A percentile compares a stretch with the other conserved stretches of the same genome.
These are phyloP conservation scores for Lophotriccus pileatus DNA, from an alignment of 2,797 vertebrate genomes.

Conservation along the genomic window DNA sequence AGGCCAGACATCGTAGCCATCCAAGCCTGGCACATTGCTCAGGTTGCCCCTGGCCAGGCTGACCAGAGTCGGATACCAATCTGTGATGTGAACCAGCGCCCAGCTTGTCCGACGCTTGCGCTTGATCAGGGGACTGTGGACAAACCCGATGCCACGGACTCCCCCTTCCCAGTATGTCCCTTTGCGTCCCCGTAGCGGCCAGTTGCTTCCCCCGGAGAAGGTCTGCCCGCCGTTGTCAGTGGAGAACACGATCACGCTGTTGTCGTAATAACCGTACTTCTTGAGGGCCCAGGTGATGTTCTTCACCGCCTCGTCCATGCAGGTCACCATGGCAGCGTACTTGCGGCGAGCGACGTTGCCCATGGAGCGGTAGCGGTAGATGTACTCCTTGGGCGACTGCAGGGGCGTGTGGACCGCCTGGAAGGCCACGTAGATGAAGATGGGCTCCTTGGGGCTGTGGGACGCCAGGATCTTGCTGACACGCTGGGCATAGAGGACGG, in stretches of 20 bases:
- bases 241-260: conserved; percentile 93
- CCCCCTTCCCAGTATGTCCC: conserved; percentile 99
- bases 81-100: conserved; percentile 92
- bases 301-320: conserved; percentile 91
- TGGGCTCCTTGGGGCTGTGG: conserved; percentile 82
- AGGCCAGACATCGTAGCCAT: conserved; percentile 91
- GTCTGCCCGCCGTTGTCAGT: conserved; percentile 96
- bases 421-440: conserved; percentile 96
- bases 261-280: conserved; percentile 93
- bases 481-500: conserved; percentile 88
- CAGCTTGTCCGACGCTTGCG: conserved; percentile 85
- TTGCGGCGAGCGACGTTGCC: conserved; percentile 90
- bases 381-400: conserved; percentile 91
- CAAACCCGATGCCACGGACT: conserved; percentile 90
- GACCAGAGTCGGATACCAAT: conserved; percentile 96
- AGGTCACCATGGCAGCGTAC: conserved; percentile 94
- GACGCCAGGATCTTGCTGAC: conserved; percentile 90
- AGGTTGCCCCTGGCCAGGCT: conserved; percentile 87
- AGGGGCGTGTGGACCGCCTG: conserved; percentile 95
- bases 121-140: conserved; percentile 92
- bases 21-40: conserved; percentile 80
- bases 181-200: conserved; percentile 95
- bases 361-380: conserved; percentile 89
- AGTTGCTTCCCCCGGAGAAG: conserved; percentile 94
- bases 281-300: conserved; percentile 95